Evolutionary conservation across 1,140 invertebrate species (phyloP).

Genomic region (Centruroides sculpturatus): DNA sequence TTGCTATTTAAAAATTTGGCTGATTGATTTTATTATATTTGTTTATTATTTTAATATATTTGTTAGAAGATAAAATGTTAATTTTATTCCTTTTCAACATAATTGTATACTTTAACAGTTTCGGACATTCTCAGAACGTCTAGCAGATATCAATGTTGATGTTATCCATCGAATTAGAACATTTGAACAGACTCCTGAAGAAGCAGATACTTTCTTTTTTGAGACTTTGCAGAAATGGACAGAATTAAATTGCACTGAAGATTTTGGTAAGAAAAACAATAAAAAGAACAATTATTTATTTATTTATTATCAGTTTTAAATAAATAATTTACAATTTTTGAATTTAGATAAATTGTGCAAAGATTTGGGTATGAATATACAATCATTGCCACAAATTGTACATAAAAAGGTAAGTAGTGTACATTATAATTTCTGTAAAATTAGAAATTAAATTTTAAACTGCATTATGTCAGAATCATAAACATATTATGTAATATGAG

Average conservation of each 20-base stretch:
- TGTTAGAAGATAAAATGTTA: no score
- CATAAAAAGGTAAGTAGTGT: constrained; percentile 46
- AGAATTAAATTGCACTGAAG: constrained; percentile 64
- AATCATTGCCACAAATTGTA: constrained; percentile 63
- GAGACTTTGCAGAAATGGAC: constrained; percentile 74
- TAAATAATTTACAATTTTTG: background rate
- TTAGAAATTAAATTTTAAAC: background rate
- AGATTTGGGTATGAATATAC: constrained; percentile 45
- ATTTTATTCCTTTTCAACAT: no score
- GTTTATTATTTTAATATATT: no score
- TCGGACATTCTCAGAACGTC: constrained; percentile 65
- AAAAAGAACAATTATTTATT: no score
- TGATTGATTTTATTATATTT: no score
- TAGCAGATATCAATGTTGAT: constrained; percentile 65
- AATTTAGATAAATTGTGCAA: constrained; percentile 40
- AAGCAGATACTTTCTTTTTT: constrained; percentile 57
- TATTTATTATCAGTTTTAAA: no score
- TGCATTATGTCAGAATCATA: no score
- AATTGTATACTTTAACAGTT: constrained; percentile 46
- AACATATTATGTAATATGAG: no score
- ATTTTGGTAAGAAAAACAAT: constrained; percentile 43
- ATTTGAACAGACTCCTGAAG: constrained; percentile 44
- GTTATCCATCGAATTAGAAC: constrained; percentile 59
- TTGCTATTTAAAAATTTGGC: no score
- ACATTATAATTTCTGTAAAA: background rate